Percentiles rank a stretch among this genome's conserved stretches.
phyloP scores from a whole-genome alignment of 2,888 invertebrate species.

The Cheilosia vernalis region DNA sequence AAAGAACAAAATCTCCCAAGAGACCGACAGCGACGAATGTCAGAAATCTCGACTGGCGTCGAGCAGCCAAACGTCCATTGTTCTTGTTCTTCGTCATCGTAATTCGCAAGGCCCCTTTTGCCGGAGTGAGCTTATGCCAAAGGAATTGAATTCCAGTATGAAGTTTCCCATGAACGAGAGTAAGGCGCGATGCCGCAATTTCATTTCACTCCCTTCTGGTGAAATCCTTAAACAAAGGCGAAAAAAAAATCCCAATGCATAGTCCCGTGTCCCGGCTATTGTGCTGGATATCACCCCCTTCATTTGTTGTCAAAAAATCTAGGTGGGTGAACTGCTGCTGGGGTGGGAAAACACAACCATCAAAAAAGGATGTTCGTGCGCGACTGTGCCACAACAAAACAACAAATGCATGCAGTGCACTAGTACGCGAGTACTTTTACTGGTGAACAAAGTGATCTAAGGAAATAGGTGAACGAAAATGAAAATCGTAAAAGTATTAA shows the following conservation, averaged over 20 bases:
- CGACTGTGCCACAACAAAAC: constrained; percentile 12
- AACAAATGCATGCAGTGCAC: background rate
- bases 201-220: constrained; percentile 45
- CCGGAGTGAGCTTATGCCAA: constrained; percentile 50
- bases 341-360: constrained; percentile 31
- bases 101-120: constrained; percentile 38
- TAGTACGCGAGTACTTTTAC: background rate
- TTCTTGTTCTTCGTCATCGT: constrained; percentile 46
- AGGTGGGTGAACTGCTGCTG: constrained; percentile 58
- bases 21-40: constrained; percentile 30
- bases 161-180: constrained; percentile 60
- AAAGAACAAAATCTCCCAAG: constrained; percentile 66
- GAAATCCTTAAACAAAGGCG: constrained; percentile 51
- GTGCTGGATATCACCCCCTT: constrained; percentile 63
- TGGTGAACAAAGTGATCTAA: constrained; percentile 22
- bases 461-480: constrained; percentile 45
- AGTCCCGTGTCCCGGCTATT: constrained; percentile 50
- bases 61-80: constrained; percentile 59
- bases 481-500: background rate
- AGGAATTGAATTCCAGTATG: constrained; percentile 68
- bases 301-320: constrained; percentile 53
- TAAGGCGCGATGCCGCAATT: constrained; percentile 52
- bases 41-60: constrained; percentile 41
- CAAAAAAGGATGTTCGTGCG: constrained; percentile 34
- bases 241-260: constrained; percentile 66